Base-by-base conservation (phyloP, 2,797 vertebrate species). In the Gouania willdenowi region DNA sequence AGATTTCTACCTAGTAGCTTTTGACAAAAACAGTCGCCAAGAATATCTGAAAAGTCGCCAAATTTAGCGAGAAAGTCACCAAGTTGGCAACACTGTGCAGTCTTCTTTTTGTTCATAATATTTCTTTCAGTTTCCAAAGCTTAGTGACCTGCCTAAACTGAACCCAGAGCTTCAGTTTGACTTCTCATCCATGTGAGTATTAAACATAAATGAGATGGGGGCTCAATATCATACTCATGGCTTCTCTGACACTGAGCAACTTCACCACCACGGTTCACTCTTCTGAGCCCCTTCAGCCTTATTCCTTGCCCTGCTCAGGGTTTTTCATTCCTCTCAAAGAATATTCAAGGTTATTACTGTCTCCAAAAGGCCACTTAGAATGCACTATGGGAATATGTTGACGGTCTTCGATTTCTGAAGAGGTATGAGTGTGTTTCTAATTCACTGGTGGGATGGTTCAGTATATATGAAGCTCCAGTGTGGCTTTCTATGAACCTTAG, bases 141-240 rank as follows among this genome's bases (percentile, higher is more conserved):
- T 71, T 61, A 25, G 41, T 66, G 80, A 75, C 66, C 62, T 31
- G 35, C 40, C 61, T 52, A 44, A 65, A 57, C 45, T 72, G 55
- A 83, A 66, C 78, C 63, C 36, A 32, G 57, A 47, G 64, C 69
- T 79, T 38, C 44, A 54, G 48, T 75, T 73, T 66, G 62, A 63
- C 64, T 72, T 40, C 41, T 66, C 53, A 49, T 70, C 62, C 66
- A 49, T 69, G 55, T 54, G 66, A 38, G 32, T 50, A 86, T 88
- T 65, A 84, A 85, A 86, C 56, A 84, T 82, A 64, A 67, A 84
- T 81, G 75, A 86, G 77, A 71, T 40, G 26, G 46, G 26, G 46
- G 61, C 67, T 82, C 67, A 71, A 70, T 81, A 84, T 72, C 75
- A 48, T 43, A 23, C 62, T 56, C 43, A 18, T 63, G 41, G 54